A percentile compares a stretch with the other conserved stretches of the same genome.
Conservation (phyloP, 2,113 vertebrate genomes). For the Cyprinodon variegatus region DNA sequence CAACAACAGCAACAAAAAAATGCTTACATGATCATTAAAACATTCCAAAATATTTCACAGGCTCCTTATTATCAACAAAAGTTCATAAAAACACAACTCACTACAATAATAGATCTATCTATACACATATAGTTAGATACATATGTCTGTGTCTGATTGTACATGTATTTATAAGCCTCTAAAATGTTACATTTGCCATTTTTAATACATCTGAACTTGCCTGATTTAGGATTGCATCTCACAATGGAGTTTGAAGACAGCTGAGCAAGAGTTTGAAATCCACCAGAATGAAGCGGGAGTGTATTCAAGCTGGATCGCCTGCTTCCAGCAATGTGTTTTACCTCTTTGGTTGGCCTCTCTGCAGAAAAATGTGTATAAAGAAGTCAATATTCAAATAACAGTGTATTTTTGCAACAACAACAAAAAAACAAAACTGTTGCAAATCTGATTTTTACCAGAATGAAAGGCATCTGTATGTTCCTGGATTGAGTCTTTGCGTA, state of each 20-base stretch:
- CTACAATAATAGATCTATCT: too few relatives aligned
- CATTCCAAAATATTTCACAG: background rate
- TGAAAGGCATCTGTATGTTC: slow-evolving; percentile 78
- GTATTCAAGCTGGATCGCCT: slow-evolving; percentile 78
- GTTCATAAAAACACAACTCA: too few relatives aligned
- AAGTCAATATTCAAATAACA: background rate
- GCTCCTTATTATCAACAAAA: too few relatives aligned
- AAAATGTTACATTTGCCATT: background rate
- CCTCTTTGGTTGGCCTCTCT: slow-evolving; percentile 79
- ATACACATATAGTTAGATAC: too few relatives aligned
- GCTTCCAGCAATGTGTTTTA: slow-evolving; percentile 69
- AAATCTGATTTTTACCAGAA: slow-evolving; percentile 73
- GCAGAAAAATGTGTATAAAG: background rate
- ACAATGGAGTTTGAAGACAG: slow-evolving; percentile 63
- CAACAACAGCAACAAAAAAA: background rate
- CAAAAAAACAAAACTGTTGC: background rate
- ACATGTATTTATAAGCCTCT: background rate
- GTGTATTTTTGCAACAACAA: background rate
- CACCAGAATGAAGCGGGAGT: slow-evolving; percentile 68
- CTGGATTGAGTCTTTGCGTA: slow-evolving; percentile 73
- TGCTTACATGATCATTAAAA: background rate
- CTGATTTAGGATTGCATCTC: slow-evolving; percentile 87
- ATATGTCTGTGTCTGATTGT: too few relatives aligned
- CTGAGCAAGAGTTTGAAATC: slow-evolving; percentile 53
- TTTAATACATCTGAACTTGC: slow-evolving; percentile 60